Percentiles rank a stretch among this genome's conserved stretches.
Evolutionary conservation across 2,113 vertebrate species (phyloP).

Genomic region (Oryzias melastigma): DNA sequence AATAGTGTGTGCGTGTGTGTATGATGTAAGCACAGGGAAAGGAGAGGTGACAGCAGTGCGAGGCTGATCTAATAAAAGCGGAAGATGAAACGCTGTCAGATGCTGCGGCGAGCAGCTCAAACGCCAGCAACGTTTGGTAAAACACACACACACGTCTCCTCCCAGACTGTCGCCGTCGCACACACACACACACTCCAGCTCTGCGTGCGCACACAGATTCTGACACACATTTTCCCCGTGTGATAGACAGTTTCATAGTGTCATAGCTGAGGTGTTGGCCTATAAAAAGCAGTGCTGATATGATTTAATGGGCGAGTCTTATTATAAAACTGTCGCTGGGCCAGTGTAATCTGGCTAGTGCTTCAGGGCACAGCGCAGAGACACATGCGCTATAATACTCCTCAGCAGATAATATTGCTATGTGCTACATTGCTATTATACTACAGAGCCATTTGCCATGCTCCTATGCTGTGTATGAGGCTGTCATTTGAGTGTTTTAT

Average conservation of each 20-base stretch:
- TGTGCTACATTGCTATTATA: slow-evolving; percentile 73
- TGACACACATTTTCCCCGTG: slow-evolving; percentile 23
- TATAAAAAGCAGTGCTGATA: slow-evolving; percentile 80
- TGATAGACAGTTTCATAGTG: slow-evolving; percentile 72
- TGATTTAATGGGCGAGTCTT: slow-evolving; percentile 78
- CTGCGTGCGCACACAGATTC: slow-evolving; percentile 11
- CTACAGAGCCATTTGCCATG: slow-evolving; percentile 70
- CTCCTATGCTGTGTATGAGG: slow-evolving; percentile 51
- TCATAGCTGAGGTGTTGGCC: slow-evolving; percentile 72
- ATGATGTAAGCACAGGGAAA: slow-evolving; percentile 68
- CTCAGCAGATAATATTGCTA: slow-evolving; percentile 68
- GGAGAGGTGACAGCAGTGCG: slow-evolving; percentile 69
- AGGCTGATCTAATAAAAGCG: slow-evolving; percentile 72
- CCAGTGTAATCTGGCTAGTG: slow-evolving; percentile 72
- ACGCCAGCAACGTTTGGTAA: slow-evolving; percentile 64
- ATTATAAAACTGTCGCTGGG: slow-evolving; percentile 78
- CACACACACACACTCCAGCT: slow-evolving; percentile 18
- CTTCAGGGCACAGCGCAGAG: slow-evolving; percentile 69
- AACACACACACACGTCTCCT: slow-evolving; percentile 60
- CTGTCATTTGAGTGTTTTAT: slow-evolving; percentile 73
- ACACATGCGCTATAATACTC: slow-evolving; percentile 70
- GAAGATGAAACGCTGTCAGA: slow-evolving; percentile 73
- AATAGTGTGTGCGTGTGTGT: neutral
- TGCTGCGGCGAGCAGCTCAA: slow-evolving; percentile 54
- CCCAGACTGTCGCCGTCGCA: slow-evolving; percentile 48